A percentile compares a stretch with the other conserved stretches of the same genome.
phyloP scores from a whole-genome alignment of 35 echinoderm and acorn worm genomes.

The Heliocidaris tuberculata region DNA sequence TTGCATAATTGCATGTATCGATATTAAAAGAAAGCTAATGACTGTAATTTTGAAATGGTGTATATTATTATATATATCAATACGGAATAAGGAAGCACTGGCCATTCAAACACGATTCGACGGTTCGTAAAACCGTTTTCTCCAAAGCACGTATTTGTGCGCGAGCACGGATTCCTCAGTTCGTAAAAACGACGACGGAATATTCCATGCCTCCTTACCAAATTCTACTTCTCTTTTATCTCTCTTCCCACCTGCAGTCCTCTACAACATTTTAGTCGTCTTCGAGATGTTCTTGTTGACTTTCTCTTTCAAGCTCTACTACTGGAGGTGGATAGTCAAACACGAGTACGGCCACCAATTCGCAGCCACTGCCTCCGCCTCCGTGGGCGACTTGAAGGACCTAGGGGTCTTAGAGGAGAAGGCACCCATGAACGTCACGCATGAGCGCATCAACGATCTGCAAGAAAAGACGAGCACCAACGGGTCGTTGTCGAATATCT shows the following conservation, averaged over 20 bases:
- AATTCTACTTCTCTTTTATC: not conserved
- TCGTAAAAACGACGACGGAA: too few relatives aligned
- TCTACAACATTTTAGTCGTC: slow-evolving; percentile 53
- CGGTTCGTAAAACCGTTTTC: too few relatives aligned
- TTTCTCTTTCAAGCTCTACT: slow-evolving; percentile 22
- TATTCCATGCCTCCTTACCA: not conserved
- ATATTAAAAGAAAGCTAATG: too few relatives aligned
- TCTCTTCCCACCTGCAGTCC: slow-evolving; percentile 37
- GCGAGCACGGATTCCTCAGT: too few relatives aligned
- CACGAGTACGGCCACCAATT: slow-evolving; percentile 29
- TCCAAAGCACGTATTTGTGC: too few relatives aligned
- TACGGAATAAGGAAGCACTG: too few relatives aligned
- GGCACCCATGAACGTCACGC: not conserved
- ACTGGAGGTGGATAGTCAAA: slow-evolving; percentile 32
- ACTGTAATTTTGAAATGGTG: too few relatives aligned
- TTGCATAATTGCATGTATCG: too few relatives aligned
- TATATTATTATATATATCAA: too few relatives aligned
- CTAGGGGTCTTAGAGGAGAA: not conserved
- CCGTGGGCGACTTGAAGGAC: not conserved
- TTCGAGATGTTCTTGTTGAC: slow-evolving; percentile 52
- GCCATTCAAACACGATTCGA: too few relatives aligned
- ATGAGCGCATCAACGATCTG: slow-evolving; percentile 11
- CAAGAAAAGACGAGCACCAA: slow-evolving; percentile 29
- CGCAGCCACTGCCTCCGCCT: not conserved
- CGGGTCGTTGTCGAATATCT: slow-evolving; percentile 27